Percentiles rank a stretch among this genome's conserved stretches.
These are phyloP conservation scores for Eilema caniola DNA, from an alignment of 2,888 invertebrate genomes.

Conservation along the genomic window DNA sequence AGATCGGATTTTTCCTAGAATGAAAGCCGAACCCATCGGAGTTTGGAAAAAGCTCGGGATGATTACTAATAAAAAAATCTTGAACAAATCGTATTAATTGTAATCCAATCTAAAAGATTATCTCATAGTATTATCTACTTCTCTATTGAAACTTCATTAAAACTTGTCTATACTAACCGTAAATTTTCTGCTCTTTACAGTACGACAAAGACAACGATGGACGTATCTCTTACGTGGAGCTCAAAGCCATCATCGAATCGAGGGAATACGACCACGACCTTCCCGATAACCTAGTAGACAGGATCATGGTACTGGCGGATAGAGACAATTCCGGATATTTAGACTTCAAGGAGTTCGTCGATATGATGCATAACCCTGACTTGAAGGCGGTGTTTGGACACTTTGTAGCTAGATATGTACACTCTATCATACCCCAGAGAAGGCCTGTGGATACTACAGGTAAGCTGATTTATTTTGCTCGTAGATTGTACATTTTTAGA, in stretches of 20 bases:
- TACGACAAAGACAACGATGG: conserved; percentile 92
- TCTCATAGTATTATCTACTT: no score
- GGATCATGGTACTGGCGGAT: conserved; percentile 90
- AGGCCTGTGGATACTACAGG: conserved; percentile 82
- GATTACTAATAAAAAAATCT: no score
- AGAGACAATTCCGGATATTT: conserved; percentile 88
- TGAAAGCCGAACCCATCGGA: no score
- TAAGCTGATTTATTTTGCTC: conserved; percentile 45
- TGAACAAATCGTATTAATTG: no score
- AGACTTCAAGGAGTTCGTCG: conserved; percentile 91
- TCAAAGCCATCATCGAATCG: conserved; percentile 87
- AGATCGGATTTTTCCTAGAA: no score
- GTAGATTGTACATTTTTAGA: not conserved
- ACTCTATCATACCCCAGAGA: conserved; percentile 86
- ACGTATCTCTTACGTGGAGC: conserved; percentile 89
- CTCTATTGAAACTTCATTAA: no score
- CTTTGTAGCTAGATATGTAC: conserved; percentile 88
- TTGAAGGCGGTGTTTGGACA: conserved; percentile 89
- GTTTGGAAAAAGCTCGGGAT: no score
- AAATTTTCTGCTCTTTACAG: conserved; percentile 71
- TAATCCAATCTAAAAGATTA: no score
- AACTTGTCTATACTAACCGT: not conserved
- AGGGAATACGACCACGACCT: conserved; percentile 89
- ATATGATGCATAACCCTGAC: conserved; percentile 89
- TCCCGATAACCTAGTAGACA: conserved; percentile 89